A percentile compares a stretch with the other conserved stretches of the same genome.
Evolutionary conservation across 2,113 vertebrate species (phyloP).

Genomic region (Tragelaphus strepsiceros): DNA sequence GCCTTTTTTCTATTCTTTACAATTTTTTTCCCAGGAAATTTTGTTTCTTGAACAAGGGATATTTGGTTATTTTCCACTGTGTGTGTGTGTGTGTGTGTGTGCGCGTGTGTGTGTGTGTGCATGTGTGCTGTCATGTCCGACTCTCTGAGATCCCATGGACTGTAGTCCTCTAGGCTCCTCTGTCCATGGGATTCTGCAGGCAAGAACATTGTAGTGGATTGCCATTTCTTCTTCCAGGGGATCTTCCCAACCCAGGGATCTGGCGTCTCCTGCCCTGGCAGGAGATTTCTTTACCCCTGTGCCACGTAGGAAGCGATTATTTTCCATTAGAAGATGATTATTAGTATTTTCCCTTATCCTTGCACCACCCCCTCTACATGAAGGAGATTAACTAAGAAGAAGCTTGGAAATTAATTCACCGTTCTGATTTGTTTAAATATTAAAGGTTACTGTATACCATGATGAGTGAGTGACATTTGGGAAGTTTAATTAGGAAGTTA

Average conservation of each 20-base stretch:
- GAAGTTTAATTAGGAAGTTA: not conserved
- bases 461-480: not conserved
- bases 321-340: slow-evolving; percentile 25
- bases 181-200: not conserved
- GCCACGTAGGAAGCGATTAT: not conserved
- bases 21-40: slow-evolving; percentile 33
- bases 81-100: not conserved
- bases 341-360: not conserved
- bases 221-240: not conserved
- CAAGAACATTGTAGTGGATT: not conserved
- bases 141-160: not conserved
- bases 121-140: fast-evolving
- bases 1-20: slow-evolving; percentile 4
- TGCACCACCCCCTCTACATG: not conserved
- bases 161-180: not conserved
- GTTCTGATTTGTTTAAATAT: not conserved
- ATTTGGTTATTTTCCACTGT: slow-evolving; percentile 19
- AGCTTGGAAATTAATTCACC: not conserved
- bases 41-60: slow-evolving; percentile 37
- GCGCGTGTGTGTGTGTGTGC: not conserved
- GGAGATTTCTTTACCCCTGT: not conserved
- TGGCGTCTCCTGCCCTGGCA: not conserved
- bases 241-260: not conserved
- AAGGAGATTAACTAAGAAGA: not conserved
- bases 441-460: not conserved